These are phyloP conservation scores for Lithobates sylvaticus DNA, from an alignment of 2,797 vertebrate species.

Conservation along the genomic window DNA sequence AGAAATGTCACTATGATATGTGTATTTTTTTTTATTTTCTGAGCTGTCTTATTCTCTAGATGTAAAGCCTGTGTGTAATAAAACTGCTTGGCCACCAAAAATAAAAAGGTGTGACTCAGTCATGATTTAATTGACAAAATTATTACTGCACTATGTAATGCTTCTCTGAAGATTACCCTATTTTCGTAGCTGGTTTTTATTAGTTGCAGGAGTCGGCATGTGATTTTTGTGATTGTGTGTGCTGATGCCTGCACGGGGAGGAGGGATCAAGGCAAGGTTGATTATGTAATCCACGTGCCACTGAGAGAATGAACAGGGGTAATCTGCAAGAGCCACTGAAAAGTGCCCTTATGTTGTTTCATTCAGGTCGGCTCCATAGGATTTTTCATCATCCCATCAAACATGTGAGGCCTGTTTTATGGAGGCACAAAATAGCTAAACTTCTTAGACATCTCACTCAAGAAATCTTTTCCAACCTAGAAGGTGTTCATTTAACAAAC, in stretches of 20 bases:
- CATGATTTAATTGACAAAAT: conserved; percentile 63
- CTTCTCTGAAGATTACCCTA: conserved; percentile 62
- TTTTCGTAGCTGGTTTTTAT: conserved; percentile 63
- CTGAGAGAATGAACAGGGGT: conserved; percentile 39
- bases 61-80: conserved; percentile 51
- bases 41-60: conserved; percentile 41
- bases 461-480: conserved; percentile 71
- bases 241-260: conserved; percentile 46
- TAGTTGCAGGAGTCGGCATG: conserved; percentile 58
- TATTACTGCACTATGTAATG: conserved; percentile 62
- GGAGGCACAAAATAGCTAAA: conserved; percentile 61
- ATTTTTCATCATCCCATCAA: conserved; percentile 50
- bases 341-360: conserved; percentile 47
- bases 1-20: neutral
- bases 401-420: conserved; percentile 44
- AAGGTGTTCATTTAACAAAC: conserved; percentile 78
- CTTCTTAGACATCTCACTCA: conserved; percentile 73
- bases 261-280: conserved; percentile 49
- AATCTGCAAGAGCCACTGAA: conserved; percentile 40
- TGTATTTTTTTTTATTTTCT: conserved; percentile 8
- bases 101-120: conserved; percentile 60
- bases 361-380: conserved; percentile 33
- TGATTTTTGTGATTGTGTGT: conserved; percentile 56
- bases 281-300: conserved; percentile 54
- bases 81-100: conserved; percentile 58